Percentiles rank a stretch among this genome's conserved stretches.
These are phyloP conservation scores for Xestia rhomboidea DNA, from an alignment of 2,888 invertebrate genomes.

Conservation along the genomic window DNA sequence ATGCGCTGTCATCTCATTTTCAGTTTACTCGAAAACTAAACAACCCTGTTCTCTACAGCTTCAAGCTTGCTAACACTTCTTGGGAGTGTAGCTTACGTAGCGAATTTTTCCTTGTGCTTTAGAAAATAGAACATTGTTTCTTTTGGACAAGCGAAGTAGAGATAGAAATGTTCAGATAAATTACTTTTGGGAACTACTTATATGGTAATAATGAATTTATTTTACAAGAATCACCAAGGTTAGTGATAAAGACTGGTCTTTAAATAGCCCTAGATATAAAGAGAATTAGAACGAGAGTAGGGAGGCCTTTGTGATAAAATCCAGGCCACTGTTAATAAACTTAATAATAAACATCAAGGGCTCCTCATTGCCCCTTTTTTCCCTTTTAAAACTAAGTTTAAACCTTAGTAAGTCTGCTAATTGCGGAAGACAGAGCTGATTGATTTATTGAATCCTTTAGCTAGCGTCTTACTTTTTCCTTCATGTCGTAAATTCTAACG, in stretches of 20 bases:
- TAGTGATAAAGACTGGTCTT: no score
- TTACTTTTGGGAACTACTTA: neutral
- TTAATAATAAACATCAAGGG: no score
- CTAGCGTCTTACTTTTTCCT: constrained; percentile 2
- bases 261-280: no score
- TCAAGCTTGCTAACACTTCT: constrained; percentile 33
- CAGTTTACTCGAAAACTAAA: constrained; percentile 53
- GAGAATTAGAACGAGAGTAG: no score
- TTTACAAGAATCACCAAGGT: neutral
- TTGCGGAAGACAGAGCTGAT: neutral
- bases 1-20: constrained; percentile 63
- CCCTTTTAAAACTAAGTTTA: neutral
- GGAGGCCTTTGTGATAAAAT: no score
- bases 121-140: neutral
- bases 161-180: neutral
- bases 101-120: neutral
- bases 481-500: constrained; percentile 14
- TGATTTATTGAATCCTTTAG: neutral
- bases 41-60: constrained; percentile 38
- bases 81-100: constrained; percentile 8
- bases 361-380: neutral
- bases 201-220: neutral
- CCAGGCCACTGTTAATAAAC: no score
- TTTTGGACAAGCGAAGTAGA: neutral
- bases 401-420: neutral